Percentiles rank a stretch among this genome's conserved stretches.
phyloP scores from a whole-genome alignment of 2,797 vertebrate genomes.

The Vireo griseus region DNA sequence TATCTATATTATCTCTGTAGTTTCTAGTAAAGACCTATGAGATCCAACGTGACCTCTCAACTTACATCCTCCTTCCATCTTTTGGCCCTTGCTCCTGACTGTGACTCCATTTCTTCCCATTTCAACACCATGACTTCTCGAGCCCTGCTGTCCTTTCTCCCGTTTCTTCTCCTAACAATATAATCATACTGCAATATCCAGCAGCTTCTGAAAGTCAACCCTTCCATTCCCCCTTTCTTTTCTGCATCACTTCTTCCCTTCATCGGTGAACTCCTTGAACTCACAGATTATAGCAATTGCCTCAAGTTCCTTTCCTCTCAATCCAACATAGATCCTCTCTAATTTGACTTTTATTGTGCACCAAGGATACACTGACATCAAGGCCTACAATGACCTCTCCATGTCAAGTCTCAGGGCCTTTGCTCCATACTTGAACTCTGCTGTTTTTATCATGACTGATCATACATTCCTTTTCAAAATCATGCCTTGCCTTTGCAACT shows the following conservation, averaged over 20 bases:
- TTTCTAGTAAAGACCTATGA: not conserved
- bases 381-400: conserved; percentile 44
- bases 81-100: not conserved
- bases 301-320: conserved; percentile 4
- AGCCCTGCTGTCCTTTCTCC: conserved; percentile 1
- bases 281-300: not conserved
- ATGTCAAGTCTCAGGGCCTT: conserved; percentile 44
- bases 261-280: conserved; percentile 27
- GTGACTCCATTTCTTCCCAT: not conserved
- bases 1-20: not conserved
- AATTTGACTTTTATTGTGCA: not conserved
- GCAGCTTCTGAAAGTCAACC: not conserved
- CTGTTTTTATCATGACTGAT: conserved; percentile 41
- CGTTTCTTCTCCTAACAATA: conserved; percentile 3
- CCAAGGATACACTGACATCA: conserved; percentile 14
- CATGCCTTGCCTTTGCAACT: not conserved
- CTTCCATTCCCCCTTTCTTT: not conserved
- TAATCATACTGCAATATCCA: not conserved
- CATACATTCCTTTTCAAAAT: conserved; percentile 16
- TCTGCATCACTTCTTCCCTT: not conserved
- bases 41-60: conserved; percentile 33
- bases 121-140: not conserved
- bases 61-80: conserved; percentile 7
- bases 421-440: conserved; percentile 45
- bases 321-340: not conserved